Conservation (phyloP, 2,113 vertebrate species). For the Trinectes maculatus region DNA sequence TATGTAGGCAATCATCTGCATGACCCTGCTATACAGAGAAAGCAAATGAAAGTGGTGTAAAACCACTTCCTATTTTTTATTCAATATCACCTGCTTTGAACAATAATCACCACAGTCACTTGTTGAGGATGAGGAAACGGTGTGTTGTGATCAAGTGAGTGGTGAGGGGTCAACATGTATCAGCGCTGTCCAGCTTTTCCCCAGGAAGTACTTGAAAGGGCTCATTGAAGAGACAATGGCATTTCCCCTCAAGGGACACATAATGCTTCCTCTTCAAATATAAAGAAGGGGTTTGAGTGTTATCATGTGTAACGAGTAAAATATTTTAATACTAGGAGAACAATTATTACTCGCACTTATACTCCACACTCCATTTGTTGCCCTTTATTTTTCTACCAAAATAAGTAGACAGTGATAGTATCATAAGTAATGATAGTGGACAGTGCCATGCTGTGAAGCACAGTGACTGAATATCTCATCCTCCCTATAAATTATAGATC, state of each 20-base stretch:
- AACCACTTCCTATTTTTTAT: no score
- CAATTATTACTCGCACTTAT: no score
- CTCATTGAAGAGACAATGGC: slow-evolving; percentile 67
- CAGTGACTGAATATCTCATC: slow-evolving; percentile 50
- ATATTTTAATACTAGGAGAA: no score
- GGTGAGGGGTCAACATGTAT: slow-evolving; percentile 65
- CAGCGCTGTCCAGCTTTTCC: slow-evolving; percentile 72
- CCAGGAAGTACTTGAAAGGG: slow-evolving; percentile 82
- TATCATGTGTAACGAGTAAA: slow-evolving; percentile 34
- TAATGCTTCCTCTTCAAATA: slow-evolving; percentile 66
- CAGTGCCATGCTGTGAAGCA: slow-evolving; percentile 46
- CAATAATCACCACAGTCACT: slow-evolving; percentile 29
- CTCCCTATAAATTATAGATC: slow-evolving; percentile 59
- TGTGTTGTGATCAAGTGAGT: slow-evolving; percentile 50
- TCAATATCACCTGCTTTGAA: neutral
- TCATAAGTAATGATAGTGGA: slow-evolving; percentile 14
- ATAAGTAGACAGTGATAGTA: no score
- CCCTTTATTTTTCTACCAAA: neutral
- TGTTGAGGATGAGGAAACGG: slow-evolving; percentile 52
- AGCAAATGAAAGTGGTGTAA: slow-evolving; percentile 47
- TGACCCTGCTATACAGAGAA: slow-evolving; percentile 77
- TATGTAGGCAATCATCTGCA: slow-evolving; percentile 62
- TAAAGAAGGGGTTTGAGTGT: slow-evolving; percentile 33
- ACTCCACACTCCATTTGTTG: no score
- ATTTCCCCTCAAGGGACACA: slow-evolving; percentile 69